A percentile compares a stretch with the other conserved stretches of the same genome.
Conservation (phyloP, 92 coral and sea anemone species). For the Muricea muricata region DNA sequence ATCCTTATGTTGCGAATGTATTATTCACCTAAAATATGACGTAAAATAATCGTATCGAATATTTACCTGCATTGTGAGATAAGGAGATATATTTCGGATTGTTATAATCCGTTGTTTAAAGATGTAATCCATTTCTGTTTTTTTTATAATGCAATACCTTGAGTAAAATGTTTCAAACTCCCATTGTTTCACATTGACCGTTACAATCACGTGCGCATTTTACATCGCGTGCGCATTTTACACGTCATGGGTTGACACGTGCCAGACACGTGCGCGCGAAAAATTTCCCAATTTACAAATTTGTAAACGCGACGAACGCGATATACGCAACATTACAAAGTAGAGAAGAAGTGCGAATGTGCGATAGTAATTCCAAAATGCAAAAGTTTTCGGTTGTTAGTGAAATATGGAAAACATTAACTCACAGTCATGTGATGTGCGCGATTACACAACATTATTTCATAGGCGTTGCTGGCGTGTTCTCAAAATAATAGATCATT, state of each 20-base stretch:
- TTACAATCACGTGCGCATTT: slow-evolving; percentile 3
- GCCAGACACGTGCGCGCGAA: too few species aligned
- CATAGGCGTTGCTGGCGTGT: too few species aligned
- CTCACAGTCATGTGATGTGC: too few species aligned
- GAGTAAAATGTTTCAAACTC: neutral
- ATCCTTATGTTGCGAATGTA: neutral
- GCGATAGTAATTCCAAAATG: too few species aligned
- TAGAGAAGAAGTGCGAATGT: neutral
- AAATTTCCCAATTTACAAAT: neutral
- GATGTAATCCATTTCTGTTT: slow-evolving; percentile 28
- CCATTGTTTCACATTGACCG: neutral
- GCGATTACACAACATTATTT: too few species aligned
- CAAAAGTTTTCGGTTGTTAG: too few species aligned
- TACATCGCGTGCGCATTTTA: neutral
- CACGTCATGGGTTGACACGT: too few species aligned
- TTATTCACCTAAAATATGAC: neutral
- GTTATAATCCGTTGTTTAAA: slow-evolving; percentile 51
- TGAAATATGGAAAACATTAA: too few species aligned
- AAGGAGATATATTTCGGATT: slow-evolving; percentile 38
- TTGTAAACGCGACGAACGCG: neutral
- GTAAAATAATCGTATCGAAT: neutral
- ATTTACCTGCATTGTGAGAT: slow-evolving; percentile 49
- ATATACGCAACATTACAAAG: too few species aligned
- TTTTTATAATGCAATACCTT: neutral
- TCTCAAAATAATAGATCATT: too few species aligned